These are phyloP conservation scores for Ophiothrix spiculata DNA, from an alignment of 35 echinoderm and acorn worm genomes.

Conservation along the genomic window DNA sequence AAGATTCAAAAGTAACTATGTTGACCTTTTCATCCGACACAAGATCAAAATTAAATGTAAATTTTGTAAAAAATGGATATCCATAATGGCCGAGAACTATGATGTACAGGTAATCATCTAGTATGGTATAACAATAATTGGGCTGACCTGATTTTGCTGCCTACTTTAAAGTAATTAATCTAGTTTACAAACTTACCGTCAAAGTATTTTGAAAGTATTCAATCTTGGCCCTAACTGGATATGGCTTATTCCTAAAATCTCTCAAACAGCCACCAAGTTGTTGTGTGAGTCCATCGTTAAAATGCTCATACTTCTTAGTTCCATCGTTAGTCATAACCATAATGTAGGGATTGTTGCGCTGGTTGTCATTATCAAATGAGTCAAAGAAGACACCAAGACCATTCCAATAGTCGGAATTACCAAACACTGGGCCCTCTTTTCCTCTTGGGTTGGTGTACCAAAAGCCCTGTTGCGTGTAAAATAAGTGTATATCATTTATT, in stretches of 20 bases:
- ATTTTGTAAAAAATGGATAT: too few relatives aligned
- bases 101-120: too few relatives aligned
- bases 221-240: slow-evolving; percentile 86
- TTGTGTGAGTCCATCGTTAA: slow-evolving; percentile 83
- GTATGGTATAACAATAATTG: too few relatives aligned
- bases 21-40: too few relatives aligned
- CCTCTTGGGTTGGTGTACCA: slow-evolving; percentile 72
- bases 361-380: slow-evolving; percentile 98
- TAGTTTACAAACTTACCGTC: slow-evolving; percentile 85
- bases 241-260: slow-evolving; percentile 96
- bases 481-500: too few relatives aligned
- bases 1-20: too few relatives aligned
- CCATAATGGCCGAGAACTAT: too few relatives aligned
- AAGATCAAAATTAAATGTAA: too few relatives aligned
- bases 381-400: slow-evolving; percentile 97
- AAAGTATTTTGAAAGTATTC: slow-evolving; percentile 95
- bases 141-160: too few relatives aligned
- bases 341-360: slow-evolving; percentile 95
- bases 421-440: slow-evolving; percentile 66
- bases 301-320: slow-evolving; percentile 80
- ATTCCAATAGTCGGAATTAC: slow-evolving; percentile 83
- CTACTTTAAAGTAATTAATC: too few relatives aligned
- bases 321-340: slow-evolving; percentile 80
- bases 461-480: slow-evolving; percentile 54
- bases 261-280: slow-evolving; percentile 93